Percentiles rank a stretch among this genome's conserved stretches.
Evolutionary conservation across 2,888 invertebrate species (phyloP).

Genomic region (Ormyrus rosae): DNA sequence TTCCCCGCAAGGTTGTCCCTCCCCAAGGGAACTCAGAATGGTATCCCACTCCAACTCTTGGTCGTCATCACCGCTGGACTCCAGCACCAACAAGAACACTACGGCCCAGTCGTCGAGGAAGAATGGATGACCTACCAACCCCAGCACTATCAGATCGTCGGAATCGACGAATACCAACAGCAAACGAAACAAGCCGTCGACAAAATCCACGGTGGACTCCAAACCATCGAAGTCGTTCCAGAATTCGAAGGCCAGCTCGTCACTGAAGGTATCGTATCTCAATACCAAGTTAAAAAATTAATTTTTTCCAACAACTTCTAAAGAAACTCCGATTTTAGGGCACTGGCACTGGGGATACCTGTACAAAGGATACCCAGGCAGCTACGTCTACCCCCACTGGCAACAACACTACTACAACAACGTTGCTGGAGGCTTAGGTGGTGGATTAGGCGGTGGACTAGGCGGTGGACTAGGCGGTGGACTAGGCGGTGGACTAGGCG

Average conservation of each 20-base stretch:
- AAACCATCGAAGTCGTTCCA: slow-evolving; percentile 67
- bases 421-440: background rate
- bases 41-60: slow-evolving; percentile 81
- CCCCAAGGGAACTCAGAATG: slow-evolving; percentile 81
- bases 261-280: slow-evolving; percentile 38
- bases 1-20: slow-evolving; percentile 81
- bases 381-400: slow-evolving; percentile 61
- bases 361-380: slow-evolving; percentile 65
- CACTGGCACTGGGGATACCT: slow-evolving; percentile 64
- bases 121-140: slow-evolving; percentile 52
- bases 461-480: slow-evolving; percentile 3
- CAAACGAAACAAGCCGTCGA: slow-evolving; percentile 55
- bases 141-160: slow-evolving; percentile 66
- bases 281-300: background rate
- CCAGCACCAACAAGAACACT: slow-evolving; percentile 74
- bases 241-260: slow-evolving; percentile 58
- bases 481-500: background rate
- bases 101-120: slow-evolving; percentile 72
- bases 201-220: slow-evolving; percentile 59
- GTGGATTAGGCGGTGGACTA: background rate
- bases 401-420: slow-evolving; percentile 60
- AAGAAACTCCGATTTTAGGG: slow-evolving; percentile 52
- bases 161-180: slow-evolving; percentile 64
- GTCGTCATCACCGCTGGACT: slow-evolving; percentile 79
- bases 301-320: too few species aligned